Conservation (phyloP, 2,113 vertebrate genomes). For the Corynorhinus townsendii region DNA sequence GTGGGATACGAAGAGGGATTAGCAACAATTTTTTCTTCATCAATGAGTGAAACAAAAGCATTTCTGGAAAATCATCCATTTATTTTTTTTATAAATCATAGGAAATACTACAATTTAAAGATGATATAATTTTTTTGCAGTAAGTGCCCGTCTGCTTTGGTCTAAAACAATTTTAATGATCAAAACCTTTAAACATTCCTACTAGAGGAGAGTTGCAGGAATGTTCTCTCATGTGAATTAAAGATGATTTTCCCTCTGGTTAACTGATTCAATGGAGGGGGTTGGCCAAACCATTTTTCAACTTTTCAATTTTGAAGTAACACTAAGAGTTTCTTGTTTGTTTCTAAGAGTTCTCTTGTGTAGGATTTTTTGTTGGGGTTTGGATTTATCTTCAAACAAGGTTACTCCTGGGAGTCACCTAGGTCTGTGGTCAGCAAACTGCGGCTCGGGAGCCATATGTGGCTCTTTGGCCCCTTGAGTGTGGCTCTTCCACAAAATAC, state of each 20-base stretch:
- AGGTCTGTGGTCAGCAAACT: background rate
- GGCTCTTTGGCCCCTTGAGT: too few species aligned
- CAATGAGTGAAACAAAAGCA: constrained; percentile 59
- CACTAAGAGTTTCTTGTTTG: background rate
- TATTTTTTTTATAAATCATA: background rate
- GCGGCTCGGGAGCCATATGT: too few species aligned
- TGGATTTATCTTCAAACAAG: constrained; percentile 1
- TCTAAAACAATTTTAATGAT: background rate
- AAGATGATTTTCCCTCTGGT: background rate
- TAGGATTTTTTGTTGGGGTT: background rate
- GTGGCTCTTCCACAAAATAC: too few species aligned
- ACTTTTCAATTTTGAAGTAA: background rate
- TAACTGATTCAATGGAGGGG: accelerated
- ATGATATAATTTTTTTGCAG: background rate
- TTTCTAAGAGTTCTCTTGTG: background rate
- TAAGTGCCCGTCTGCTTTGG: background rate
- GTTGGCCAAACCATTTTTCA: background rate
- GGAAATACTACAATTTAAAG: background rate
- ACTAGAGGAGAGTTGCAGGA: background rate
- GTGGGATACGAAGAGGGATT: background rate
- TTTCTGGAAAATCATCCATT: constrained; percentile 42
- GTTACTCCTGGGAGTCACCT: background rate
- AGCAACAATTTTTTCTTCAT: background rate
- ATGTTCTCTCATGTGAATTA: background rate
- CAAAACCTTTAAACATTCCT: background rate